Base-by-base conservation (phyloP, 2,113 vertebrate species). In the Argyrosomus japonicus region DNA sequence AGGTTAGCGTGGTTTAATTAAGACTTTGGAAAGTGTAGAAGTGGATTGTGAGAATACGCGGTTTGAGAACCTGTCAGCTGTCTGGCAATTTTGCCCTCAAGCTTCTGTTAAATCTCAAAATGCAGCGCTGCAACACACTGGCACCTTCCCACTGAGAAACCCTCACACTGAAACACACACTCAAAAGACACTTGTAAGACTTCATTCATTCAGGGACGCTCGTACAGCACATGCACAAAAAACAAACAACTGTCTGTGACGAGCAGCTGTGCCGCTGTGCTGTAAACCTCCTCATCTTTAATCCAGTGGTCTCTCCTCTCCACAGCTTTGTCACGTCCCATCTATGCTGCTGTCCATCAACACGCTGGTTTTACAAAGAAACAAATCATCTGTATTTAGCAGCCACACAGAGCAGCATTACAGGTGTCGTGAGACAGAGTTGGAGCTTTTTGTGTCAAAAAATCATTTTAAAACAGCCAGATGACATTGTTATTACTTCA, bases 101-200 rank as follows among this genome's bases (percentile, higher is more conserved):
- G 29, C 51, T 53, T 54, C 50, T 13, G 6, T 57, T 64, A 69
- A 36, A 85, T 80, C 50, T 65, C 12, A 36, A 76, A 67, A 61
- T 25, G 18, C n/a, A 40, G 50, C 3, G 10, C 40, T 23, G 60
- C 23, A 67, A 73, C 78, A 67, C 29, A n/a, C 29, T 32, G 54
- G 19, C 79, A 54, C 17, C 56, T 23, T 58, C 54, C n/a, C 77
- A n/a, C 48, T 13, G 60, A 64, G 68, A 64, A 72, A 23, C 47
- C 21, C 19, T 80, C 18, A 32, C 18, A 63, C 18, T 25, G 72
- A 61, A 19, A 60, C 15, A 50, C 79, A 23, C 29, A 9, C 63
- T 65, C 57, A 23, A 48, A 54, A 65, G 25, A 74, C 51, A 32
- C 47, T 19, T 3, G 3, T 25, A 10, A 43, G 51, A 40, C n/a